phyloP scores from a whole-genome alignment of 2,888 invertebrate genomes.

The Branchellion lobata region DNA sequence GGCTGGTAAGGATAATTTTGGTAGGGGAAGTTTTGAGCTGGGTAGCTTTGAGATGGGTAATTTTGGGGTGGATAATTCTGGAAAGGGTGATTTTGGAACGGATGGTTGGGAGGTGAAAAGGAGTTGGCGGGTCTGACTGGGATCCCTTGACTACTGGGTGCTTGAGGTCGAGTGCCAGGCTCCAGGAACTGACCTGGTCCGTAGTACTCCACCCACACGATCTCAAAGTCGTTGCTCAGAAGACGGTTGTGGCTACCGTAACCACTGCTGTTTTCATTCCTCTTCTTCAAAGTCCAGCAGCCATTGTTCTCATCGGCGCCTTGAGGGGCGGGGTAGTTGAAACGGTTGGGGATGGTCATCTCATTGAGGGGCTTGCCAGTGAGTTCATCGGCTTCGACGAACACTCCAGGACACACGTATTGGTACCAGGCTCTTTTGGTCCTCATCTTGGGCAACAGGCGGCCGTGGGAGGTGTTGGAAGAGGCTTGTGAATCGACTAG shows the following conservation, averaged over 20 bases:
- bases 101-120: not conserved
- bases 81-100: not conserved
- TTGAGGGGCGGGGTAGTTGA: conserved; percentile 1
- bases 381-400: conserved; percentile 23
- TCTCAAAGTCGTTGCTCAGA: conserved; percentile 1
- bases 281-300: conserved; percentile 23
- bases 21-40: not conserved
- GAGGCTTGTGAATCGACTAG: not conserved
- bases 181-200: conserved; percentile 8
- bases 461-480: not conserved
- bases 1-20: conserved; percentile 11
- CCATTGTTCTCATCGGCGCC: conserved; percentile 5
- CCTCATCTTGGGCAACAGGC: not conserved
- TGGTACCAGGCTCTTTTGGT: conserved; percentile 18
- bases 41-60: conserved; percentile 9
- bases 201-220: conserved; percentile 32
- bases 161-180: not conserved
- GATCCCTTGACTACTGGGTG: too few relatives aligned
- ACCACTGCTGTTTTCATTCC: not conserved
- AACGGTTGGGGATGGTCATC: conserved; percentile 7
- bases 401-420: conserved; percentile 37
- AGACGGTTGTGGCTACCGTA: not conserved
- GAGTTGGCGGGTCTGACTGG: not conserved
- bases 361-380: conserved; percentile 17
- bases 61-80: not conserved